Conservation (phyloP, 2,888 invertebrate species). For the Apodemia zela region DNA sequence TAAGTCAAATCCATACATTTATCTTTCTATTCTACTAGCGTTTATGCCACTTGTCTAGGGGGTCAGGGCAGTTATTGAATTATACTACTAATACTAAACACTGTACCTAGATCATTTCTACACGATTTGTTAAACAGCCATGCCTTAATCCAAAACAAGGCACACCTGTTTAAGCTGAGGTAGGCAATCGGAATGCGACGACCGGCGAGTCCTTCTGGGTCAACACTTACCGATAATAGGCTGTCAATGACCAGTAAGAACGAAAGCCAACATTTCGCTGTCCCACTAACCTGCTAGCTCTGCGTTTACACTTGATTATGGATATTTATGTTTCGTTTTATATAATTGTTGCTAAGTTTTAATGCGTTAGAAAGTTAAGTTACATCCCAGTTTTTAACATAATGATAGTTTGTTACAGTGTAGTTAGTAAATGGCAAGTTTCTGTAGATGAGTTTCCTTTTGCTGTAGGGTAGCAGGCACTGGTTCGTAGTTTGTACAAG, state of each 20-base stretch:
- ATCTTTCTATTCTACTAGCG: no score
- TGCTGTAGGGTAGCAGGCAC: no score
- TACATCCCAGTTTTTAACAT: not conserved
- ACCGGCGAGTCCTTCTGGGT: constrained; percentile 59
- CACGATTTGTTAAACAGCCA: not conserved
- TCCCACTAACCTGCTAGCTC: constrained; percentile 54
- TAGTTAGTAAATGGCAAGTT: not conserved
- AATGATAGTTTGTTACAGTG: not conserved
- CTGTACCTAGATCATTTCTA: no score
- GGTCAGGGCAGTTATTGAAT: no score
- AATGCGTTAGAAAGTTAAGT: constrained; percentile 1
- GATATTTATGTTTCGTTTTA: constrained; percentile 46
- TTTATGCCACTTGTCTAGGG: no score
- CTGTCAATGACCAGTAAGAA: constrained; percentile 46
- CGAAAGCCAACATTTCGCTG: constrained; percentile 63
- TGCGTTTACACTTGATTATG: constrained; percentile 45
- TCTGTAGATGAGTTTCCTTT: no score
- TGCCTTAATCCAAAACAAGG: constrained; percentile 8
- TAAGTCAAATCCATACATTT: no score
- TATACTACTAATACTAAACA: no score
- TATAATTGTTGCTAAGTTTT: constrained; percentile 18
- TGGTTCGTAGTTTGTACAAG: no score
- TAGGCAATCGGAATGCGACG: constrained; percentile 53
- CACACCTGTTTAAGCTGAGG: constrained; percentile 20
- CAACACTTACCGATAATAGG: constrained; percentile 48